phyloP scores from a whole-genome alignment of 1,140 invertebrate species.

The Drosophila biarmipes region DNA sequence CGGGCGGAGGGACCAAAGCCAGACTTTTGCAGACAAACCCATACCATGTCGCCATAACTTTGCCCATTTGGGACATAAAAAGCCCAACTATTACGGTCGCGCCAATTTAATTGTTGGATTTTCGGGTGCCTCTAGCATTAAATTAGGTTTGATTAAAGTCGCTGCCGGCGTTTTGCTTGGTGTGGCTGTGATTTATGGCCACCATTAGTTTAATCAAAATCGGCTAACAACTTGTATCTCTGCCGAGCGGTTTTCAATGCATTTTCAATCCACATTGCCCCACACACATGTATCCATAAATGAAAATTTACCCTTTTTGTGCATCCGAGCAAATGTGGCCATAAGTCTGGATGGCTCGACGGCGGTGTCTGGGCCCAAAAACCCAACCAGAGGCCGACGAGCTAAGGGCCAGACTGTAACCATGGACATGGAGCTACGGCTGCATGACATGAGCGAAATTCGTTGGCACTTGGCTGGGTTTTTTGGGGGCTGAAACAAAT shows the following conservation, averaged over 20 bases:
- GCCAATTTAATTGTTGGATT: constrained; percentile 45
- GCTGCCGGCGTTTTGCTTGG: constrained; percentile 10
- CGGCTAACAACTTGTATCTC: constrained; percentile 40
- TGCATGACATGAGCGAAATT: constrained; percentile 41
- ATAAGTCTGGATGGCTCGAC: constrained; percentile 17
- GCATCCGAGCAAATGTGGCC: constrained; percentile 35
- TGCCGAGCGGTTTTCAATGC: constrained; percentile 14
- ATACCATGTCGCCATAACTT: constrained; percentile 22
- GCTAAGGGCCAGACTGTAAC: constrained; percentile 38
- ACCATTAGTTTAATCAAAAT: constrained; percentile 74
- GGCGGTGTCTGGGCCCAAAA: constrained; percentile 20
- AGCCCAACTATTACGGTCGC: constrained; percentile 42
- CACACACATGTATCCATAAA: constrained; percentile 42
- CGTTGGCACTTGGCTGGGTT: constrained; percentile 62
- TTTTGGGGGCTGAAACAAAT: constrained; percentile 47
- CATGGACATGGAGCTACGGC: constrained; percentile 21
- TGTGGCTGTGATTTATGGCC: constrained; percentile 53
- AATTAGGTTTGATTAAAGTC: constrained; percentile 70
- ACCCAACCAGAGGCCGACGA: constrained; percentile 23
- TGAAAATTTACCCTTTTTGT: constrained; percentile 46
- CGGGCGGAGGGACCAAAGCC: constrained; percentile 11
- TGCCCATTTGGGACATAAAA: constrained; percentile 35
- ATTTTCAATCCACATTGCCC: background rate
- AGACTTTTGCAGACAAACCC: constrained; percentile 34
- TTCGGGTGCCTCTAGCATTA: constrained; percentile 34